Evolutionary conservation across 1,140 invertebrate genomes (phyloP).

Genomic region (Aradophagus sp.): DNA sequence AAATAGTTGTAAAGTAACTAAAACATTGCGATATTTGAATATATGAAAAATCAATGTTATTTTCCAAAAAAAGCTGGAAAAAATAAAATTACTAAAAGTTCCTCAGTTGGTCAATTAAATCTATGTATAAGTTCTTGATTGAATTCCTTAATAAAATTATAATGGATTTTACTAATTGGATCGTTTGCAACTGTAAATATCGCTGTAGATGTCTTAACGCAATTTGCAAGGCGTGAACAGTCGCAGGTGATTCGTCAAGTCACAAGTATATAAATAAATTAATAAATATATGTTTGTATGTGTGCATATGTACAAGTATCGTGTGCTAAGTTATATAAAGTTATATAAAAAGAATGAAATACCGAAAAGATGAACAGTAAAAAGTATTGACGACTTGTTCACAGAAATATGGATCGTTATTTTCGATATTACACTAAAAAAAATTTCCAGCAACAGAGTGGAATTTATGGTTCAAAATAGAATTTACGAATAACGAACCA

Average conservation of each 20-base stretch:
- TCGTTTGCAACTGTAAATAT: conserved; percentile 43
- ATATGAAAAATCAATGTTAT: too few relatives aligned
- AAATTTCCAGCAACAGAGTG: conserved; percentile 7
- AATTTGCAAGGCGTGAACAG: conserved; percentile 3
- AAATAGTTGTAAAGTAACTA: too few relatives aligned
- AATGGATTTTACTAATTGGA: background rate
- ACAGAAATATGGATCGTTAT: conserved; percentile 50
- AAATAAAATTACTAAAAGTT: too few relatives aligned
- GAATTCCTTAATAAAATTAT: too few relatives aligned
- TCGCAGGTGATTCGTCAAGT: too few relatives aligned
- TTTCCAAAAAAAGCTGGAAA: too few relatives aligned
- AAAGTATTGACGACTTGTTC: conserved; percentile 31
- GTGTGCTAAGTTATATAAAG: conserved; percentile 49
- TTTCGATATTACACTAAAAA: conserved; percentile 45
- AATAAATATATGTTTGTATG: too few relatives aligned
- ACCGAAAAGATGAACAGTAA: conserved; percentile 15
- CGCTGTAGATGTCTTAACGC: conserved; percentile 2
- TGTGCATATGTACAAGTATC: conserved; percentile 47
- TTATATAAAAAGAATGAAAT: conserved; percentile 20
- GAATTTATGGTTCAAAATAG: conserved; percentile 22
- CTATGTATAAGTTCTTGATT: conserved; percentile 14
- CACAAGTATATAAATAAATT: too few relatives aligned
- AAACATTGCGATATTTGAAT: too few relatives aligned
- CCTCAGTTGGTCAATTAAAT: too few relatives aligned
- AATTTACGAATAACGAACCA: conserved; percentile 19